Evolutionary conservation across 1,140 invertebrate genomes (phyloP).

Genomic region (Daktulosphaira vitifoliae): DNA sequence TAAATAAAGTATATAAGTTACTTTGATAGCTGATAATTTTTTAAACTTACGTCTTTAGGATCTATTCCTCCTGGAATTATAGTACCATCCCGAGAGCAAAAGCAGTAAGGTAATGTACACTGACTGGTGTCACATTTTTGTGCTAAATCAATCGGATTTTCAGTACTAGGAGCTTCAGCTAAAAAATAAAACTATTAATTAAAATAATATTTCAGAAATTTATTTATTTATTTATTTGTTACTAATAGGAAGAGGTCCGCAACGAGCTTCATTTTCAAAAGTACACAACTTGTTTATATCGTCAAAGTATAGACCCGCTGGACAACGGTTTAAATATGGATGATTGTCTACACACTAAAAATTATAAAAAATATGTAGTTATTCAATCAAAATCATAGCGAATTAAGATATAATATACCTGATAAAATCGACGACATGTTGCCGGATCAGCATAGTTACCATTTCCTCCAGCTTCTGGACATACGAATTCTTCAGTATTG

Average conservation of each 20-base stretch:
- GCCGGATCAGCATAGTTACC: slow-evolving; percentile 85
- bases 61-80: slow-evolving; percentile 71
- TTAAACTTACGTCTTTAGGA: slow-evolving; percentile 60
- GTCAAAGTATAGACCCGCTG: slow-evolving; percentile 80
- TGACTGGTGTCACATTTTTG: slow-evolving; percentile 63
- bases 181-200: slow-evolving; percentile 37
- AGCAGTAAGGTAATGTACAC: slow-evolving; percentile 83
- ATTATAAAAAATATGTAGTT: slow-evolving; percentile 2
- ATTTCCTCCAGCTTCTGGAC: slow-evolving; percentile 66
- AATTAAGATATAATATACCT: too few relatives aligned
- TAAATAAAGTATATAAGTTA: not conserved
- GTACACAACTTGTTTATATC: slow-evolving; percentile 84
- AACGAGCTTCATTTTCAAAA: slow-evolving; percentile 82
- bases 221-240: too few relatives aligned
- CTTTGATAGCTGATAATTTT: not conserved
- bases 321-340: slow-evolving; percentile 77
- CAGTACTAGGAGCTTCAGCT: slow-evolving; percentile 71
- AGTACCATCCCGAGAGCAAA: slow-evolving; percentile 85
- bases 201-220: not conserved
- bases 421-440: slow-evolving; percentile 78
- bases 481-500: slow-evolving; percentile 52
- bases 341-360: slow-evolving; percentile 76
- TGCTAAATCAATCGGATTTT: slow-evolving; percentile 67
- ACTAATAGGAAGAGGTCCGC: slow-evolving; percentile 79
- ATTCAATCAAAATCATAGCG: not conserved